Conservation (phyloP, 2,888 invertebrate genomes). For the Agrochola lychnidis region DNA sequence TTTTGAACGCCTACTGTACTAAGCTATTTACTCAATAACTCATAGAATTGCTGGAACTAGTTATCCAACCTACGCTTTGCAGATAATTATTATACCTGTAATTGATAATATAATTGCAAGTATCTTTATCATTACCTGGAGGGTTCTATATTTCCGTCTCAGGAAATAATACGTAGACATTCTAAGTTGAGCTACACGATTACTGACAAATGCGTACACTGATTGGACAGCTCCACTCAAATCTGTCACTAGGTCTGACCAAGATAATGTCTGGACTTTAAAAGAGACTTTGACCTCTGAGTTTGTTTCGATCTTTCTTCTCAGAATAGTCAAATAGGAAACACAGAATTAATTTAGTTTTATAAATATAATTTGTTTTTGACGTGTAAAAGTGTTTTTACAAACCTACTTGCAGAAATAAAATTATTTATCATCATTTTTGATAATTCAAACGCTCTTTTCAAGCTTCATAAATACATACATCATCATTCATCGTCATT, state of each 20-base stretch:
- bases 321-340: no score
- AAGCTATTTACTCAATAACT: constrained; percentile 6
- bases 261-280: no score
- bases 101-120: neutral
- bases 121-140: neutral
- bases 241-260: no score
- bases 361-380: no score
- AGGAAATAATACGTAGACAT: neutral
- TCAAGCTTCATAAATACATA: neutral
- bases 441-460: neutral
- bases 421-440: neutral
- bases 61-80: neutral
- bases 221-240: no score
- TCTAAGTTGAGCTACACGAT: neutral
- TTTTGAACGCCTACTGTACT: neutral
- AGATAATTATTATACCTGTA: neutral
- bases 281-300: no score
- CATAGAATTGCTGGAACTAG: neutral
- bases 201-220: neutral
- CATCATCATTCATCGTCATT: no score
- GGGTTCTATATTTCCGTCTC: neutral
- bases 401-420: no score
- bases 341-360: no score
- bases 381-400: no score
- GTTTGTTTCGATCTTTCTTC: no score